Evolutionary conservation across 2,797 vertebrate genomes (phyloP).

Genomic region (Poeciliopsis turneri): DNA sequence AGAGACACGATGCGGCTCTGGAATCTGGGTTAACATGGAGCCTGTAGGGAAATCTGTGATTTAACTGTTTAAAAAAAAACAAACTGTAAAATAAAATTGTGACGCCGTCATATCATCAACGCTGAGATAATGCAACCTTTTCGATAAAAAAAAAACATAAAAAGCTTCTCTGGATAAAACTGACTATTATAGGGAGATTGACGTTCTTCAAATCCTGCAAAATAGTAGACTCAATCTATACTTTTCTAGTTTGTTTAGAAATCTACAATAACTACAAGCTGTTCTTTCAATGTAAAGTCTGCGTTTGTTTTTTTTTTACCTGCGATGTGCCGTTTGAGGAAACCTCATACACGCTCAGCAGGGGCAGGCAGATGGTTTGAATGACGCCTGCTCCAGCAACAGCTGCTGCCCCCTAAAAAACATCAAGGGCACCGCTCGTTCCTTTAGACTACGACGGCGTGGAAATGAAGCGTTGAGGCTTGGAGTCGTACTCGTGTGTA

Average conservation of each 20-base stretch:
- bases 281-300: background rate
- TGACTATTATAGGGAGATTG: too few relatives aligned
- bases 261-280: background rate
- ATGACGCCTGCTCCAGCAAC: slow-evolving; percentile 92
- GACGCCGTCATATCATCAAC: too few relatives aligned
- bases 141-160: too few relatives aligned
- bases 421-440: background rate
- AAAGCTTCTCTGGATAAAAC: too few relatives aligned
- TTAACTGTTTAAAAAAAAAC: too few relatives aligned
- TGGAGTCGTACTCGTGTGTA: slow-evolving; percentile 42
- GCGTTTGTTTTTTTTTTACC: slow-evolving; percentile 69
- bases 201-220: too few relatives aligned
- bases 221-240: background rate
- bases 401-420: slow-evolving; percentile 88
- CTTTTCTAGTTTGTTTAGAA: background rate
- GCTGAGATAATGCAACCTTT: too few relatives aligned
- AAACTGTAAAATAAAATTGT: too few relatives aligned
- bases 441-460: background rate
- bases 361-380: slow-evolving; percentile 93
- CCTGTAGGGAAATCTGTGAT: too few relatives aligned
- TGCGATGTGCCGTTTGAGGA: slow-evolving; percentile 87
- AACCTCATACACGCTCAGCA: slow-evolving; percentile 93
- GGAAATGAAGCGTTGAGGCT: background rate
- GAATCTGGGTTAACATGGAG: background rate
- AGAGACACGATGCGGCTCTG: background rate